These are phyloP conservation scores for Drosophila mojavensis DNA, from an alignment of 1,140 invertebrate genomes.

Conservation along the genomic window DNA sequence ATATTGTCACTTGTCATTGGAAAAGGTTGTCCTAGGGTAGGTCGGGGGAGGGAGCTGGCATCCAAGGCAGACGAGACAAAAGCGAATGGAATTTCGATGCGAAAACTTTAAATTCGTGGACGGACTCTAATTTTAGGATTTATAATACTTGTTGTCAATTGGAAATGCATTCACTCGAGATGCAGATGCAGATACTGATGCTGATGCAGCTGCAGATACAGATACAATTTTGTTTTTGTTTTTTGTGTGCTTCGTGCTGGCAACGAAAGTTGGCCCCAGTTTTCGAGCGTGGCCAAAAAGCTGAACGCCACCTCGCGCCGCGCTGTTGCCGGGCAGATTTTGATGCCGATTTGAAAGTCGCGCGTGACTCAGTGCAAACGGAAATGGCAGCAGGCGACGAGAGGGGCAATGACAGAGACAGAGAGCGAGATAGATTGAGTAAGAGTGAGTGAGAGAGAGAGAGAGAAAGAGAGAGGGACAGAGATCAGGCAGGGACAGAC, in stretches of 20 bases:
- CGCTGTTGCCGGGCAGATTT: constrained; percentile 67
- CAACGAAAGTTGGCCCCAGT: constrained; percentile 33
- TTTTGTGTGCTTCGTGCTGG: constrained; percentile 23
- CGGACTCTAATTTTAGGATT: constrained; percentile 61
- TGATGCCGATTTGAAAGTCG: constrained; percentile 74
- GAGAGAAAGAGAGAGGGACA: too few species aligned
- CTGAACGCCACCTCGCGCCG: constrained; percentile 34
- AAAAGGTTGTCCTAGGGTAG: constrained; percentile 19
- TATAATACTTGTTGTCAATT: constrained; percentile 66
- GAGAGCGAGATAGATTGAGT: not conserved
- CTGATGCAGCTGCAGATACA: constrained; percentile 10
- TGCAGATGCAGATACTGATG: constrained; percentile 8
- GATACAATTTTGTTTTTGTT: not conserved
- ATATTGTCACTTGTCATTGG: constrained; percentile 73
- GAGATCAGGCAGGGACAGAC: not conserved
- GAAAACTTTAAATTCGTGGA: constrained; percentile 48
- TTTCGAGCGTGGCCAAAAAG: constrained; percentile 26
- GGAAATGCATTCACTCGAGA: constrained; percentile 39
- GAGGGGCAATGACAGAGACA: not conserved
- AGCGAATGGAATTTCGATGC: constrained; percentile 41
- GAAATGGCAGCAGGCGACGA: constrained; percentile 7
- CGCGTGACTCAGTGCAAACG: constrained; percentile 57
- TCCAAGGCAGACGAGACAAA: constrained; percentile 15
- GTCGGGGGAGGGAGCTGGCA: not conserved
- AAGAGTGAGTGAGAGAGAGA: not conserved